Percentiles rank a stretch among this genome's conserved stretches.
These are phyloP conservation scores for Cantharis flavilabris DNA, from an alignment of 2,888 invertebrate species.

Conservation along the genomic window DNA sequence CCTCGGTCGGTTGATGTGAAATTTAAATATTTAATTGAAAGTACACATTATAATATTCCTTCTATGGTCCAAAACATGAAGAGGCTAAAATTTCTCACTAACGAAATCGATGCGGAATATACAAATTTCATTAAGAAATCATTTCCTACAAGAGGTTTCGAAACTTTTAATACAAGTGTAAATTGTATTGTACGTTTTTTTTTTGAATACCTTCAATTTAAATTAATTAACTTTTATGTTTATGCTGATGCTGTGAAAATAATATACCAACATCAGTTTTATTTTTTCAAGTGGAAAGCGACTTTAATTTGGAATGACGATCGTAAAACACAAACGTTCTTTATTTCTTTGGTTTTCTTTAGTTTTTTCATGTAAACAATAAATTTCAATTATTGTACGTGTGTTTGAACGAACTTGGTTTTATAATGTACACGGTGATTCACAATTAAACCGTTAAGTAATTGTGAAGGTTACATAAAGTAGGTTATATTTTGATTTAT, in stretches of 20 bases:
- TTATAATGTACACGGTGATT: not conserved
- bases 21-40: not conserved
- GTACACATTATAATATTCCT: not conserved
- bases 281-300: not conserved
- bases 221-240: not conserved
- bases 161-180: not conserved
- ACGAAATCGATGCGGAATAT: not conserved
- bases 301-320: not conserved
- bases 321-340: not conserved
- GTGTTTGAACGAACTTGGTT: not conserved
- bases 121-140: not conserved
- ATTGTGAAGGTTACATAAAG: not conserved
- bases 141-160: not conserved
- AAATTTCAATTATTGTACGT: not conserved
- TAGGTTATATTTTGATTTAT: not conserved
- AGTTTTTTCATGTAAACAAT: not conserved
- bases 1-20: not conserved
- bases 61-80: not conserved
- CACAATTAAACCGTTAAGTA: not conserved
- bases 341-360: not conserved
- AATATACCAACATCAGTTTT: not conserved
- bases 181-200: not conserved
- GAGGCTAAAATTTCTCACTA: not conserved
- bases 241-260: not conserved
- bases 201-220: not conserved